Conservation (phyloP, 2,113 vertebrate species). For the Oncorhynchus clarkii region DNA sequence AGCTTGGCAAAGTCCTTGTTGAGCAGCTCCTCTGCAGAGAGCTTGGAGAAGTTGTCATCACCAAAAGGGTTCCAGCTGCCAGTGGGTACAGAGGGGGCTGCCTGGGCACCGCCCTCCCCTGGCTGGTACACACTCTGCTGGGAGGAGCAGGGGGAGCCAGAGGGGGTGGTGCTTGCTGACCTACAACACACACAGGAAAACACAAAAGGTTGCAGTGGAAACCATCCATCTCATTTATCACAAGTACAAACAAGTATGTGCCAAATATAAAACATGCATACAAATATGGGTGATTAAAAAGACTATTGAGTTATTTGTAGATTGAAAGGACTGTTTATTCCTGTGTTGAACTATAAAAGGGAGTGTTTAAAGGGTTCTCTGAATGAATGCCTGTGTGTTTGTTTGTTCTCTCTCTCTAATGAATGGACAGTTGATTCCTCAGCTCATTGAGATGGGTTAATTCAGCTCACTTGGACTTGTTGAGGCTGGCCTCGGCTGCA, state of each 20-base stretch:
- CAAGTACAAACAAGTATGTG: slow-evolving; percentile 12
- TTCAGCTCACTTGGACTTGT: slow-evolving; percentile 93
- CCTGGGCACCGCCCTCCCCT: slow-evolving; percentile 34
- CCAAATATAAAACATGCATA: slow-evolving; percentile 8
- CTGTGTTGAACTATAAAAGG: slow-evolving; percentile 17
- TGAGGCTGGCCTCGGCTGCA: slow-evolving; percentile 94
- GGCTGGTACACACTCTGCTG: slow-evolving; percentile 77
- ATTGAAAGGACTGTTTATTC: slow-evolving; percentile 36
- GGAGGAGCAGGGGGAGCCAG: slow-evolving; percentile 80
- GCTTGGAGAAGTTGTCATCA: slow-evolving; percentile 97
- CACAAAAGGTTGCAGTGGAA: neutral
- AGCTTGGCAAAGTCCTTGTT: slow-evolving; percentile 98
- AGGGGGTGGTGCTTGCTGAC: slow-evolving; percentile 96
- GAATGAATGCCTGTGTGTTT: slow-evolving; percentile 7
- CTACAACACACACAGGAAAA: slow-evolving; percentile 62
- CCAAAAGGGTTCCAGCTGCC: slow-evolving; percentile 94
- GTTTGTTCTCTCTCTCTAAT: neutral
- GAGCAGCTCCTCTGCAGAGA: slow-evolving; percentile 94
- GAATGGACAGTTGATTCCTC: slow-evolving; percentile 51
- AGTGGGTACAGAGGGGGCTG: slow-evolving; percentile 17
- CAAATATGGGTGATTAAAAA: slow-evolving; percentile 27
- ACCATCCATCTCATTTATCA: too few relatives aligned
- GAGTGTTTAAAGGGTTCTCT: slow-evolving; percentile 23
- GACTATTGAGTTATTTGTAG: slow-evolving; percentile 35
- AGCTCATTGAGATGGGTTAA: slow-evolving; percentile 39